These are phyloP conservation scores for Notiomystis cincta DNA, from an alignment of 2,113 vertebrate genomes.

Conservation along the genomic window DNA sequence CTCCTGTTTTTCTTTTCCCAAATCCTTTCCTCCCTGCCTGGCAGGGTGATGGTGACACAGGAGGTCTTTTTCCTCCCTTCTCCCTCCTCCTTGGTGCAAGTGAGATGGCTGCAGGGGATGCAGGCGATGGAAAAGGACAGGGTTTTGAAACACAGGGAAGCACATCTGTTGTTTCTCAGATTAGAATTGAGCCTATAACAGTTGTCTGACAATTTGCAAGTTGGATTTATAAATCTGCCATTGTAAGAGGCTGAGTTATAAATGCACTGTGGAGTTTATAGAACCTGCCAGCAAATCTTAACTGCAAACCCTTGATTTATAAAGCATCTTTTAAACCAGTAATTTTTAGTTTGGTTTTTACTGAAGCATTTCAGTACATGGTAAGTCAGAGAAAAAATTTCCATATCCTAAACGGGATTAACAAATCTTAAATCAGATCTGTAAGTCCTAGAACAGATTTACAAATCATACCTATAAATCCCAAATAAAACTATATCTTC, in stretches of 20 bases:
- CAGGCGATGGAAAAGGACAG: not conserved
- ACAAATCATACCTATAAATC: constrained; percentile 63
- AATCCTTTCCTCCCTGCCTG: not conserved
- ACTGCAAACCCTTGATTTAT: constrained; percentile 60
- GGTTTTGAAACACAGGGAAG: not conserved
- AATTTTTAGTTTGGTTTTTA: constrained; percentile 23
- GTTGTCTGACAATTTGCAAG: constrained; percentile 60
- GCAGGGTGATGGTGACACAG: not conserved
- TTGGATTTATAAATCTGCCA: constrained; percentile 64
- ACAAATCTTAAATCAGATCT: constrained; percentile 68
- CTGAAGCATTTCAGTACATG: constrained; percentile 46
- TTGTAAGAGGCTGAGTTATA: constrained; percentile 57
- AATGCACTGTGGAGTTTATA: constrained; percentile 61
- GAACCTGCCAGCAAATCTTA: constrained; percentile 56
- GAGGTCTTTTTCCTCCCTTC: not conserved
- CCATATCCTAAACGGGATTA: constrained; percentile 56
- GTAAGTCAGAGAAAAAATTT: constrained; percentile 62
- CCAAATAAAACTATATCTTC: constrained; percentile 2
- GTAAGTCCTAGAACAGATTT: constrained; percentile 60
- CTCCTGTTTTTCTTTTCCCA: not conserved
- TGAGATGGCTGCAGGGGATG: not conserved
- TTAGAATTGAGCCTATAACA: constrained; percentile 50
- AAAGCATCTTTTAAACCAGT: constrained; percentile 34
- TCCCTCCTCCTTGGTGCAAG: not conserved
- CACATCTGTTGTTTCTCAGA: constrained; percentile 59